Evolutionary conservation across 2,797 vertebrate species (phyloP).

Genomic region (Lophotriccus pileatus): DNA sequence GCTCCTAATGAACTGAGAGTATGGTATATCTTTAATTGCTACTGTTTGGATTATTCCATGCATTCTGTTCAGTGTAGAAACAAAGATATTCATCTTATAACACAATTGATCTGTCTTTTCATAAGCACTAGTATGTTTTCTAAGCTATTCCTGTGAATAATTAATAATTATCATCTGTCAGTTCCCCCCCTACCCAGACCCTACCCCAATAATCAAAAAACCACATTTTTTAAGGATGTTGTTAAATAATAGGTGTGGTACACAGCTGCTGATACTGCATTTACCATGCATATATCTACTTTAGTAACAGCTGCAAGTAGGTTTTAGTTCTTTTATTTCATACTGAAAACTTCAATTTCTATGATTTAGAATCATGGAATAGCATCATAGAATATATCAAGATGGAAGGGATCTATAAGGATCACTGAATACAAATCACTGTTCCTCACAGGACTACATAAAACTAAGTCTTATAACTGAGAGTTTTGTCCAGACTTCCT

Average conservation of each 20-base stretch:
- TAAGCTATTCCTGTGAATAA: background rate
- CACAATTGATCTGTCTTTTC: background rate
- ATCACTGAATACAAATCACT: background rate
- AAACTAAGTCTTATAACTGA: background rate
- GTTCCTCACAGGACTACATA: background rate
- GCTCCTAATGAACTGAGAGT: background rate
- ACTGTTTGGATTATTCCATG: background rate
- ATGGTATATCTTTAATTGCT: background rate
- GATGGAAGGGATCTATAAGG: background rate
- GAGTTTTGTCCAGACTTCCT: rapidly evolving
- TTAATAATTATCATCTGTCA: background rate
- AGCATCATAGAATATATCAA: background rate
- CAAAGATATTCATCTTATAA: background rate
- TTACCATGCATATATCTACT: background rate
- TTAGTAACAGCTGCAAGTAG: background rate
- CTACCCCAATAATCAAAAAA: background rate
- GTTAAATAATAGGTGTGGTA: background rate
- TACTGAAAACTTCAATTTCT: background rate
- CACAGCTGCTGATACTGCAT: background rate
- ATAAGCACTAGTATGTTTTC: background rate
- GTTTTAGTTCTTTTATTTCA: background rate
- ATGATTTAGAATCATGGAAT: background rate
- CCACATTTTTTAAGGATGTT: background rate
- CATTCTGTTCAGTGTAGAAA: background rate
- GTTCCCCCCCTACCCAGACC: background rate